These are phyloP conservation scores for Empis stercorea DNA, from an alignment of 2,888 invertebrate genomes.

Conservation along the genomic window DNA sequence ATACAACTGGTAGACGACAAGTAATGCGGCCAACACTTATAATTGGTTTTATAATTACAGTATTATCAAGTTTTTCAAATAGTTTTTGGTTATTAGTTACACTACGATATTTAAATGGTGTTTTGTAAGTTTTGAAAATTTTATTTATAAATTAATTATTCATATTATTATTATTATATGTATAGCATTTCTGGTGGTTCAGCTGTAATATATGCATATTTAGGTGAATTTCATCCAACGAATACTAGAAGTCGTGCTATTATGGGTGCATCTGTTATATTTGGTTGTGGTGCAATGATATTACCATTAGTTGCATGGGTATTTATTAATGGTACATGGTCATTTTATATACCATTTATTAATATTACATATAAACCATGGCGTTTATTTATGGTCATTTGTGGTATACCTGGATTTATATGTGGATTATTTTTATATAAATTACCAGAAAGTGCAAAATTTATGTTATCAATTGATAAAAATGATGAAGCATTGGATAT, in stretches of 20 bases:
- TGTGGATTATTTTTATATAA: slow-evolving; percentile 23
- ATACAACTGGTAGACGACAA: slow-evolving; percentile 39
- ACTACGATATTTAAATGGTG: slow-evolving; percentile 40
- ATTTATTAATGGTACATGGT: slow-evolving; percentile 28
- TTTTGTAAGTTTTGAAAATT: slow-evolving; percentile 33
- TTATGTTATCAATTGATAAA: slow-evolving; percentile 22
- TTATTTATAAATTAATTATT: neutral
- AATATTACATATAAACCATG: slow-evolving; percentile 27
- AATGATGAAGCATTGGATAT: slow-evolving; percentile 21
- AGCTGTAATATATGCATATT: slow-evolving; percentile 39
- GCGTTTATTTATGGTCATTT: slow-evolving; percentile 28
- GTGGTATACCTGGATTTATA: slow-evolving; percentile 26
- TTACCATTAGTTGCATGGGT: slow-evolving; percentile 30
- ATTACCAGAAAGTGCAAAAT: slow-evolving; percentile 33
- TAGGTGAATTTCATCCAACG: slow-evolving; percentile 40
- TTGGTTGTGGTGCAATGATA: slow-evolving; percentile 27
- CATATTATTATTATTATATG: neutral
- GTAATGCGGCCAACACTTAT: slow-evolving; percentile 38
- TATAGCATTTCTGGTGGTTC: slow-evolving; percentile 36
- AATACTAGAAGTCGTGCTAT: slow-evolving; percentile 36
- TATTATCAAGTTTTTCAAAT: slow-evolving; percentile 38
- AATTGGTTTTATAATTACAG: slow-evolving; percentile 36
- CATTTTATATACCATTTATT: slow-evolving; percentile 20
- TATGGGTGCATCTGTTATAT: slow-evolving; percentile 28
- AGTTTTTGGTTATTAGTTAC: slow-evolving; percentile 39